phyloP scores from a whole-genome alignment of 2,113 vertebrate genomes.

The Toxotes chatareus region DNA sequence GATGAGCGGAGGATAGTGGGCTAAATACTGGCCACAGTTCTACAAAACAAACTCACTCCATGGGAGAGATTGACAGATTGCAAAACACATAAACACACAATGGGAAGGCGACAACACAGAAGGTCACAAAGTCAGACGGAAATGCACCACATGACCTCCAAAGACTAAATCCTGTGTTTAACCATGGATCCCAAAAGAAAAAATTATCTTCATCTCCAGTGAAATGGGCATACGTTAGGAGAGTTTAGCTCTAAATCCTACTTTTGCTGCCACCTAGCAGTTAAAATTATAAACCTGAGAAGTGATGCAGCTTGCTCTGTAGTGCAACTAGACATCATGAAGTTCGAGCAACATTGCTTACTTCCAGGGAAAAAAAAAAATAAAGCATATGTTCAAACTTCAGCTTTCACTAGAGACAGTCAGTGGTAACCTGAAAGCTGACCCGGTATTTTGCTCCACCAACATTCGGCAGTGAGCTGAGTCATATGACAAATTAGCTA shows the following conservation, averaged over 20 bases:
- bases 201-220: conserved; percentile 4
- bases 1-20: conserved; percentile 47
- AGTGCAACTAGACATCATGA: background rate
- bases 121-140: conserved; percentile 10
- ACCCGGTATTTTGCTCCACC: background rate
- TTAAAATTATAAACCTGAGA: background rate
- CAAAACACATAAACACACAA: conserved; percentile 12
- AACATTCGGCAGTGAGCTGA: background rate
- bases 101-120: conserved; percentile 6
- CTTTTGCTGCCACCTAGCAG: background rate
- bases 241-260: background rate
- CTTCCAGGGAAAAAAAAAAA: background rate
- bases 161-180: background rate
- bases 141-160: background rate
- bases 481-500: conserved; percentile 20
- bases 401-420: background rate
- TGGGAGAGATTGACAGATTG: conserved; percentile 53
- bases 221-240: background rate
- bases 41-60: conserved; percentile 59
- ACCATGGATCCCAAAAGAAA: background rate
- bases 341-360: background rate
- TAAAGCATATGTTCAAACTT: background rate
- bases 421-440: background rate
- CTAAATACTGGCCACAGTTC: conserved; percentile 59
- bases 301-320: background rate